Conservation (phyloP, 2,797 vertebrate species). For the Sebastes kiyomatsui region DNA sequence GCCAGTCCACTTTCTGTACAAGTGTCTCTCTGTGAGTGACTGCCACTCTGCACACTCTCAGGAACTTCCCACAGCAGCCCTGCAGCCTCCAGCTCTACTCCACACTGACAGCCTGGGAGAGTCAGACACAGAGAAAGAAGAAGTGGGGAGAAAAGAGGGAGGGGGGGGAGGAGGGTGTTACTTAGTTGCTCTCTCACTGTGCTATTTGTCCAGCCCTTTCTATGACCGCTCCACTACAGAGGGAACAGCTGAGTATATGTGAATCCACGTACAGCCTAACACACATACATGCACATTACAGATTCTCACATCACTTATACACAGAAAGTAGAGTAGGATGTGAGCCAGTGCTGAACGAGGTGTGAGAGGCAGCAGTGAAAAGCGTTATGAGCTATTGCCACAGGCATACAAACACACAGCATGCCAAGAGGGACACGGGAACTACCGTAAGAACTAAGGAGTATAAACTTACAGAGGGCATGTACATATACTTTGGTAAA, state of each 20-base stretch:
- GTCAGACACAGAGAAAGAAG: slow-evolving; percentile 59
- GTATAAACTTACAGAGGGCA: slow-evolving; percentile 13
- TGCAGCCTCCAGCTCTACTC: slow-evolving; percentile 70
- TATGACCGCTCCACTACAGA: slow-evolving; percentile 79
- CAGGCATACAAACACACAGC: slow-evolving; percentile 46
- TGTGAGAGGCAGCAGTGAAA: slow-evolving; percentile 39
- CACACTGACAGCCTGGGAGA: slow-evolving; percentile 81
- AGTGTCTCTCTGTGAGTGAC: slow-evolving; percentile 49
- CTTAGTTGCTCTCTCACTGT: slow-evolving; percentile 80
- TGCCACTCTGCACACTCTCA: slow-evolving; percentile 44
- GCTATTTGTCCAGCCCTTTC: slow-evolving; percentile 78
- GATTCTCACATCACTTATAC: slow-evolving; percentile 53
- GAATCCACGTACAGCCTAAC: slow-evolving; percentile 21
- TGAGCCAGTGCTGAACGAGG: slow-evolving; percentile 44
- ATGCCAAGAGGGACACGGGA: slow-evolving; percentile 23
- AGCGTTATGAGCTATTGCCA: slow-evolving; percentile 49
- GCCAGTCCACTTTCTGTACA: slow-evolving; percentile 21
- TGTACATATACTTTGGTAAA: slow-evolving; percentile 17
- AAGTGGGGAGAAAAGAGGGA: slow-evolving; percentile 37
- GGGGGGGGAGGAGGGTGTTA: slow-evolving; percentile 79
- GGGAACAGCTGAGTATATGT: slow-evolving; percentile 74
- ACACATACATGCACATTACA: slow-evolving; percentile 34
- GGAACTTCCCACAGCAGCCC: slow-evolving; percentile 70
- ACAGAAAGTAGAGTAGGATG: slow-evolving; percentile 50
- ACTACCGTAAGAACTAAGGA: not conserved